Conservation (phyloP, 2,888 invertebrate species). For the Platycheirus rosarum region DNA sequence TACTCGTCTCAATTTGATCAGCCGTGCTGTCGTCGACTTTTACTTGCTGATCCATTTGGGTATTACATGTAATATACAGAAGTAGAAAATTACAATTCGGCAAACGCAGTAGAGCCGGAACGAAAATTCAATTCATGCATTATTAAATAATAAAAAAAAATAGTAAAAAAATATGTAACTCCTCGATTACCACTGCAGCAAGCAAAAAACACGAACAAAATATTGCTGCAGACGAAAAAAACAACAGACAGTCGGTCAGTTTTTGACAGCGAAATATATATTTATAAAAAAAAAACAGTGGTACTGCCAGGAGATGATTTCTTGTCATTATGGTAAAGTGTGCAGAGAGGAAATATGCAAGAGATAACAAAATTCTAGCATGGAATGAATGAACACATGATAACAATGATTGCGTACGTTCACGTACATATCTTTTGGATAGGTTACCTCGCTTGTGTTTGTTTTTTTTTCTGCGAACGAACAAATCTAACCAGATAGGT, state of each 20-base stretch:
- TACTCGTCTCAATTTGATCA: conserved; percentile 41
- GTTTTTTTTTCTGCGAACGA: too few species aligned
- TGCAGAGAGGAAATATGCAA: too few species aligned
- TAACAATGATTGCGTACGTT: too few species aligned
- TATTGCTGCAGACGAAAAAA: conserved; percentile 50
- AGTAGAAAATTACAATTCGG: conserved; percentile 31
- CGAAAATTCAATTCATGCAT: conserved; percentile 28
- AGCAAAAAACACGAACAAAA: conserved; percentile 39
- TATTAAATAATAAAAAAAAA: conserved; percentile 41
- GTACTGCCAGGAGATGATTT: too few species aligned
- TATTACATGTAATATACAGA: conserved; percentile 54
- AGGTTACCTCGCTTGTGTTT: too few species aligned
- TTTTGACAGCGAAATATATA: too few species aligned
- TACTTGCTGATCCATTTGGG: conserved; percentile 42
- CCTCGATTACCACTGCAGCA: conserved; percentile 68
- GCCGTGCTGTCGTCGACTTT: conserved; percentile 7
- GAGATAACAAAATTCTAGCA: too few species aligned
- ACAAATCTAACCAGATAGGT: too few species aligned
- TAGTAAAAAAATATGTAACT: conserved; percentile 36
- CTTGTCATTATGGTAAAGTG: too few species aligned
- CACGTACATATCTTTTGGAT: too few species aligned
- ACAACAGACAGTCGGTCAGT: conserved; percentile 3
- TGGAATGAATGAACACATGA: too few species aligned
- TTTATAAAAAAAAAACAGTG: too few species aligned
- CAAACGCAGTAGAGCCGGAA: conserved; percentile 1